phyloP scores from a whole-genome alignment of 2,113 vertebrate genomes.

The Talpa occidentalis region DNA sequence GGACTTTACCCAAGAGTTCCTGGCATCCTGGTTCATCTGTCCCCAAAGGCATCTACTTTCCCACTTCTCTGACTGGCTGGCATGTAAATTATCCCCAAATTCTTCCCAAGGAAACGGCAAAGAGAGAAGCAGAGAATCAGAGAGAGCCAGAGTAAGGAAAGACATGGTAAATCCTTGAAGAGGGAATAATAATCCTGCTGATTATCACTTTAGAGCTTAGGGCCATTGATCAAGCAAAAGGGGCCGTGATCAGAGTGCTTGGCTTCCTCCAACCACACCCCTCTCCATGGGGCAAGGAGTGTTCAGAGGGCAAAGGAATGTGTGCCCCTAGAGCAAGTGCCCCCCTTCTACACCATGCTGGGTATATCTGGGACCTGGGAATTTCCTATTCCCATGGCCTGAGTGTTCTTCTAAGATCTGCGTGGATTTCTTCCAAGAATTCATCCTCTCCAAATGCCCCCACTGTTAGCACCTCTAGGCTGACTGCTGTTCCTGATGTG shows the following conservation, averaged over 20 bases:
- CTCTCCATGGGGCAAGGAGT: accelerated
- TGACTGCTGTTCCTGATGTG: neutral
- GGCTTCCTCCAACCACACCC: neutral
- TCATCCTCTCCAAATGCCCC: neutral
- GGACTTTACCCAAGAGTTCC: slow-evolving; percentile 26
- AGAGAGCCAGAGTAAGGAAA: neutral
- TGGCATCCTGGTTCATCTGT: slow-evolving; percentile 30
- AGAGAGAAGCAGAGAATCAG: neutral
- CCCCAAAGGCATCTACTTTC: slow-evolving; percentile 1
- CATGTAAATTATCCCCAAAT: neutral
- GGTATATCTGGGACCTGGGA: neutral
- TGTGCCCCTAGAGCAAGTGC: neutral
- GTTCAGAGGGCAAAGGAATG: neutral
- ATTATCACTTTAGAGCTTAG: neutral
- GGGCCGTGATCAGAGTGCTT: neutral
- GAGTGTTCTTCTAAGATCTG: neutral
- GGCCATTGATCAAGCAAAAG: neutral
- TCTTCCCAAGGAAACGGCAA: neutral
- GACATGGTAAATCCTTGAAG: neutral
- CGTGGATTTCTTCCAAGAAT: accelerated
- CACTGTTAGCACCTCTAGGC: neutral
- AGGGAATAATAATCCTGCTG: neutral
- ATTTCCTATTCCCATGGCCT: neutral
- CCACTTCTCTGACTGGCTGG: neutral
- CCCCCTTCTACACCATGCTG: neutral